Percentiles rank a stretch among this genome's conserved stretches.
Conservation (phyloP, 2,797 vertebrate genomes). For the Uromys caudimaculatus region DNA sequence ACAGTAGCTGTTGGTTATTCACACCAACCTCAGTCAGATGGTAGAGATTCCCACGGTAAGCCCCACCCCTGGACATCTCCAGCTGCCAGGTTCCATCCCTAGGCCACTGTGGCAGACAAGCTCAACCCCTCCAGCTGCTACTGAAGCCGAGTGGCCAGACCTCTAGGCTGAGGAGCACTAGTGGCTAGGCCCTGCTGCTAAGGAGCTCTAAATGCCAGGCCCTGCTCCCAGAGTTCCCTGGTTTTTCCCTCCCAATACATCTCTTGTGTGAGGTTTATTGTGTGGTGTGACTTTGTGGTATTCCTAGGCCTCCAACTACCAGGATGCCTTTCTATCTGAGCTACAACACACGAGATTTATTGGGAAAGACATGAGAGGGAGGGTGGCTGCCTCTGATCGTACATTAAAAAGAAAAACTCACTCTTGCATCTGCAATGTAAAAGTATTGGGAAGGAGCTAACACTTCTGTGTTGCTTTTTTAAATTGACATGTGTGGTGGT, state of each 20-base stretch:
- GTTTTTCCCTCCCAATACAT: neutral
- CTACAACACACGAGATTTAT: neutral
- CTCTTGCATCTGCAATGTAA: slow-evolving; percentile 29
- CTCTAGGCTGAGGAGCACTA: neutral
- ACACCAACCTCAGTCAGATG: neutral
- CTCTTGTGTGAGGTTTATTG: neutral
- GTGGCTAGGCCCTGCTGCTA: neutral
- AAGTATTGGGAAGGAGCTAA: slow-evolving; percentile 19
- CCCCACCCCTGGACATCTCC: neutral
- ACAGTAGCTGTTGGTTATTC: neutral
- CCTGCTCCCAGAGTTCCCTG: neutral
- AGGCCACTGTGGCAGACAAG: neutral
- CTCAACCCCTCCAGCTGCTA: neutral
- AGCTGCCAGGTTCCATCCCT: neutral
- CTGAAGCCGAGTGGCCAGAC: neutral
- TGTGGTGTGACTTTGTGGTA: neutral
- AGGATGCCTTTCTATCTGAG: neutral
- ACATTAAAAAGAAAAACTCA: slow-evolving; percentile 43
- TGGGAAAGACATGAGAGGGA: neutral
- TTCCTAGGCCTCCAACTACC: neutral
- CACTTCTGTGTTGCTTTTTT: neutral
- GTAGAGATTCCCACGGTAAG: neutral
- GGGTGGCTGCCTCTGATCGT: neutral
- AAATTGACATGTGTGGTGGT: neutral
- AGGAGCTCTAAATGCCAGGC: neutral